Conservation (phyloP, 2,113 vertebrate species). For the Daubentonia madagascariensis region DNA sequence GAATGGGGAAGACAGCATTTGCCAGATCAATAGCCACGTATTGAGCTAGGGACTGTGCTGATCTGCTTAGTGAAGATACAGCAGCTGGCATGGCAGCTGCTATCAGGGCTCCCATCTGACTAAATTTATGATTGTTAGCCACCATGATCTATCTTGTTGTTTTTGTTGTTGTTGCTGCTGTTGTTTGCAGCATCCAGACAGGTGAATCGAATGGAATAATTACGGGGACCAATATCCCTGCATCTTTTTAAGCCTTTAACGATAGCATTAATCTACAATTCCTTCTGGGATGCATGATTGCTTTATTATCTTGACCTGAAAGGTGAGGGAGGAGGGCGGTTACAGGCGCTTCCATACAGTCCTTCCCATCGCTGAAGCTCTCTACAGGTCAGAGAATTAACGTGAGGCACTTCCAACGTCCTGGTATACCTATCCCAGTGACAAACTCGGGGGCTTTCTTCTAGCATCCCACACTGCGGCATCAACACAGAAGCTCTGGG, state of each 20-base stretch:
- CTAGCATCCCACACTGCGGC: not conserved
- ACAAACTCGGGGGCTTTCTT: not conserved
- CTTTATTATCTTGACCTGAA: not conserved
- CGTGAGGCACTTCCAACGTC: not conserved
- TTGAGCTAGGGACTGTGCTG: not conserved
- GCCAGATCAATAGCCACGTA: not conserved
- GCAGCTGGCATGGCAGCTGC: conserved; percentile 28
- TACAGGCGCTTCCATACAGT: not conserved
- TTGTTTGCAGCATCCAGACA: not conserved
- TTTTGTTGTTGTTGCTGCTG: not conserved
- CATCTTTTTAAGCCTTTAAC: not conserved
- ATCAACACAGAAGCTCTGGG: not conserved
- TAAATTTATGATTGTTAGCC: not conserved
- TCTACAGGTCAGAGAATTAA: not conserved
- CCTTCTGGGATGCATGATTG: not conserved
- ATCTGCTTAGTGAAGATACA: not conserved
- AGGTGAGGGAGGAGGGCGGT: not conserved
- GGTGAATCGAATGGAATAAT: not conserved
- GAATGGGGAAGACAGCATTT: not conserved
- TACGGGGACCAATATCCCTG: not conserved
- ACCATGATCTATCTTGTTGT: not conserved
- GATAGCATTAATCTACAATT: not conserved
- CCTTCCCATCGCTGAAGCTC: not conserved
- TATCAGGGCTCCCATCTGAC: not conserved
- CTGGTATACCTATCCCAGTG: not conserved